A percentile compares a stretch with the other conserved stretches of the same genome.
These are phyloP conservation scores for Sebastes iracundus DNA, from an alignment of 2,797 vertebrate genomes.

Conservation along the genomic window DNA sequence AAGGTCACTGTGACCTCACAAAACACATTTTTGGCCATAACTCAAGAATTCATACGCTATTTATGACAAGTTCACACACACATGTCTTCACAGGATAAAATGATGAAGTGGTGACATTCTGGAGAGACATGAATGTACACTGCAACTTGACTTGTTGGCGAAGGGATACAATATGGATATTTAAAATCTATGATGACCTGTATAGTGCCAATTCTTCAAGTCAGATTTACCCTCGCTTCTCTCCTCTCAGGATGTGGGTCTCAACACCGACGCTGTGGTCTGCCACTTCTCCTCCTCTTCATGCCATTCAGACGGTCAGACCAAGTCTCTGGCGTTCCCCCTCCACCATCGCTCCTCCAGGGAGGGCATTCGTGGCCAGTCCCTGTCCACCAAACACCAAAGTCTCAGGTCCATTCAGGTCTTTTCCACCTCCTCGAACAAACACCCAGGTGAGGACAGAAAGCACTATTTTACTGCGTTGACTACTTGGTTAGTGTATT, in stretches of 20 bases:
- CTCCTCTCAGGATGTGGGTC: slow-evolving; percentile 65
- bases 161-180: not conserved
- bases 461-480: not conserved
- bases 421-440: slow-evolving; percentile 54
- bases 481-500: not conserved
- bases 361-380: slow-evolving; percentile 26
- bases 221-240: not conserved
- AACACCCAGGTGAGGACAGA: slow-evolving; percentile 69
- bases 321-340: slow-evolving; percentile 63
- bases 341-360: slow-evolving; percentile 44
- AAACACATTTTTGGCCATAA: too few species aligned
- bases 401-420: slow-evolving; percentile 48
- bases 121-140: too few species aligned
- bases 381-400: slow-evolving; percentile 43
- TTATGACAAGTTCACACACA: too few species aligned
- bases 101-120: too few species aligned
- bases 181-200: not conserved
- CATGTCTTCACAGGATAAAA: too few species aligned
- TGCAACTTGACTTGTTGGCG: too few species aligned
- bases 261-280: slow-evolving; percentile 65
- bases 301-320: slow-evolving; percentile 42
- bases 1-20: too few species aligned
- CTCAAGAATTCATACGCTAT: too few species aligned
- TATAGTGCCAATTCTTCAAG: not conserved
- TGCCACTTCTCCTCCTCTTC: slow-evolving; percentile 20